Evolutionary conservation across 2,888 invertebrate genomes (phyloP).

Genomic region (Trilocha varians): DNA sequence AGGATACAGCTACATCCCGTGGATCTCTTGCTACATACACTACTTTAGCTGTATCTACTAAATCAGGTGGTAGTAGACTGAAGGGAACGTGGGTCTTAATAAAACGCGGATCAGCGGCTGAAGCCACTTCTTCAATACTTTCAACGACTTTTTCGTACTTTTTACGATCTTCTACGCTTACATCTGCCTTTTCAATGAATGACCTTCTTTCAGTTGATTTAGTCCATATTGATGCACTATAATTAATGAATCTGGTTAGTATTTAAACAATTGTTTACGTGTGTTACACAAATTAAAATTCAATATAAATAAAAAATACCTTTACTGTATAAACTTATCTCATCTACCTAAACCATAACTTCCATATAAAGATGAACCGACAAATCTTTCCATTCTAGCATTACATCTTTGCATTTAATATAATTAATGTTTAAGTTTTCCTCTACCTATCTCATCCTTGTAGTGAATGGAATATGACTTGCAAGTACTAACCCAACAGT

Average conservation of each 20-base stretch:
- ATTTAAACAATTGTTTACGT: too few species aligned
- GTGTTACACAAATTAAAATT: too few species aligned
- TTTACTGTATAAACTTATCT: too few species aligned
- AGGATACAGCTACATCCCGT: constrained; percentile 84
- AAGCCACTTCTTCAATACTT: not conserved
- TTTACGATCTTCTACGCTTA: not conserved
- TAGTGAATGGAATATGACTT: too few species aligned
- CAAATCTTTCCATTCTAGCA: too few species aligned
- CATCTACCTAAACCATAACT: too few species aligned
- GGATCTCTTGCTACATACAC: constrained; percentile 85
- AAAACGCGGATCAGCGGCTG: constrained; percentile 15
- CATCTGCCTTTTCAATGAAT: not conserved
- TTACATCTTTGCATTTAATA: not conserved
- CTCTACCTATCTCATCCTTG: too few species aligned
- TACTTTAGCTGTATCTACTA: constrained; percentile 64
- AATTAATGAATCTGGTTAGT: not conserved
- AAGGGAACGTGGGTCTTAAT: constrained; percentile 77
- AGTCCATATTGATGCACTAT: not conserved
- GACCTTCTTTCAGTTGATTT: not conserved
- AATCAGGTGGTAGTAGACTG: constrained; percentile 74
- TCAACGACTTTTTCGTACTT: not conserved
- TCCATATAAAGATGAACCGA: too few species aligned
- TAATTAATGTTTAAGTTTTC: not conserved
- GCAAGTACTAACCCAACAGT: constrained; percentile 82
- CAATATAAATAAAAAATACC: too few species aligned